phyloP scores from a whole-genome alignment of 2,113 vertebrate genomes.

The Strix uralensis region DNA sequence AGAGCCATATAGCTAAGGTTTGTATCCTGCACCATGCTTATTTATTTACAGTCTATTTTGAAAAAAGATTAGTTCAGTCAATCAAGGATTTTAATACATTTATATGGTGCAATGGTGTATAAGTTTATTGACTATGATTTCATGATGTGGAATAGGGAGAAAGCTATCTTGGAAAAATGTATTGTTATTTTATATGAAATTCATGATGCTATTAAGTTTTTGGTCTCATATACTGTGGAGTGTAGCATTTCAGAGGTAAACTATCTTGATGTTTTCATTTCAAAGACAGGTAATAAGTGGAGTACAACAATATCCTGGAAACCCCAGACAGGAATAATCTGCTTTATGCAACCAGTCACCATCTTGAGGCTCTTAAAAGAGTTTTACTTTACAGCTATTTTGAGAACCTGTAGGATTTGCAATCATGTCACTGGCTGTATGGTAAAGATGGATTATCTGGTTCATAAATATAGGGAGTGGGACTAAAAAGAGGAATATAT shows the following conservation, averaged over 20 bases:
- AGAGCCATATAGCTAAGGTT: not conserved
- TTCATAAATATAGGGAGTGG: conserved; percentile 65
- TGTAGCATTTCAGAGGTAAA: conserved; percentile 74
- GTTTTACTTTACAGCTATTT: conserved; percentile 65
- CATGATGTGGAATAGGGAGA: conserved; percentile 4
- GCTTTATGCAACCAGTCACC: conserved; percentile 63
- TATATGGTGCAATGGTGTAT: conserved; percentile 27
- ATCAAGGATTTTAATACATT: conserved; percentile 48
- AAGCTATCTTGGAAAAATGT: conserved; percentile 63
- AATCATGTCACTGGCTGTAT: not conserved
- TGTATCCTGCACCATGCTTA: not conserved
- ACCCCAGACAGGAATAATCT: conserved; percentile 69
- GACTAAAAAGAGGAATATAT: conserved; percentile 40
- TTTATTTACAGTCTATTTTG: conserved; percentile 29
- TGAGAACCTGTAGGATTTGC: conserved; percentile 66
- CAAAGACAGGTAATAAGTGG: conserved; percentile 76
- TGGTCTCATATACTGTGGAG: conserved; percentile 53
- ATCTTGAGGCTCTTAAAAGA: conserved; percentile 68
- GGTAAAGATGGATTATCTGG: conserved; percentile 58
- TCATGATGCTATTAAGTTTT: conserved; percentile 74
- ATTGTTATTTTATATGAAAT: conserved; percentile 77
- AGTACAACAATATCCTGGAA: conserved; percentile 72
- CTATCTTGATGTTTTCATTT: conserved; percentile 79
- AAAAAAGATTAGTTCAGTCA: conserved; percentile 35
- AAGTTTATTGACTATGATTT: conserved; percentile 59